Percentiles rank a stretch among this genome's conserved stretches.
Conservation (phyloP, 2,888 invertebrate species). For the Escarpia spicata region DNA sequence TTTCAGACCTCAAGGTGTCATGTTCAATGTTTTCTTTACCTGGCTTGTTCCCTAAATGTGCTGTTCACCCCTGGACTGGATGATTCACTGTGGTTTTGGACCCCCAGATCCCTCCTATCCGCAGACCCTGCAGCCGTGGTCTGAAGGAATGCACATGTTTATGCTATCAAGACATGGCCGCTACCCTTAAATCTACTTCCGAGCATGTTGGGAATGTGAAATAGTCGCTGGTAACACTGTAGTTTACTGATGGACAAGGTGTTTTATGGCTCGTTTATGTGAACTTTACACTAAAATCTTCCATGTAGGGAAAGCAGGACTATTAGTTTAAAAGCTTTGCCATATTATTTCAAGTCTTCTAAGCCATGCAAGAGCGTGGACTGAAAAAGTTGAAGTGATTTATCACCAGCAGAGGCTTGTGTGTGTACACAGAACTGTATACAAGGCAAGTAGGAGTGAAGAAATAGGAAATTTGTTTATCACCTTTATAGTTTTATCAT, state of each 20-base stretch:
- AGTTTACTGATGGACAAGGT: neutral
- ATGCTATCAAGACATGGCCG: constrained; percentile 9
- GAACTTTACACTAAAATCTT: neutral
- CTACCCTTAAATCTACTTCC: neutral
- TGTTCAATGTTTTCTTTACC: neutral
- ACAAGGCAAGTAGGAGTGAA: neutral
- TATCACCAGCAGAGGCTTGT: neutral
- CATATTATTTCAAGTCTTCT: neutral
- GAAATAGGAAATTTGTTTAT: neutral
- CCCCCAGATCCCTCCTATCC: neutral
- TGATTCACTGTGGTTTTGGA: neutral
- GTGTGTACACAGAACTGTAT: neutral
- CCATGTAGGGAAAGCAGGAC: neutral
- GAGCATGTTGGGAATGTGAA: neutral
- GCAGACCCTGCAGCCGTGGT: neutral
- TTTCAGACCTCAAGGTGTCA: neutral
- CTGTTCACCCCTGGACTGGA: neutral
- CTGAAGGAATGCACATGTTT: constrained; percentile 10
- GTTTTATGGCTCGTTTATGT: constrained; percentile 4
- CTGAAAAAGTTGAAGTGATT: neutral
- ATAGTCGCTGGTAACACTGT: neutral
- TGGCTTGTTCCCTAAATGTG: constrained; percentile 5
- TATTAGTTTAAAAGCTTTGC: constrained; percentile 16
- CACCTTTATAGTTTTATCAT: neutral
- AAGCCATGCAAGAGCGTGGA: neutral